Evolutionary conservation across 2,888 invertebrate genomes (phyloP).

Genomic region (Folsomia candida): DNA sequence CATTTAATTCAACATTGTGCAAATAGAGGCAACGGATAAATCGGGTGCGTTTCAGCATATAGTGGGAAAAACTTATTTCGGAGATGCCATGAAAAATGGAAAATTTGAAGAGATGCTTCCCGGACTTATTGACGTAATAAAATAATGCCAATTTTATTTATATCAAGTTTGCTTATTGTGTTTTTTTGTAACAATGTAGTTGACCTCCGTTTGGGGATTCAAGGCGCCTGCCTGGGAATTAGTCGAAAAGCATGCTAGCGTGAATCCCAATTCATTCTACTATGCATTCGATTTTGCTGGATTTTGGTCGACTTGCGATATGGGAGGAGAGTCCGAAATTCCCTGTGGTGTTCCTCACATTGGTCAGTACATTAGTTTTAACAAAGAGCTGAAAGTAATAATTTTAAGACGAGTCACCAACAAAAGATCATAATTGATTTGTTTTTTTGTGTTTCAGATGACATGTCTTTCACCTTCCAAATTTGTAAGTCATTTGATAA

Average conservation of each 20-base stretch:
- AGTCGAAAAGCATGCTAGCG: conserved; percentile 34
- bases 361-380: no score
- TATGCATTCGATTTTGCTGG: conserved; percentile 41
- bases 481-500: conserved; percentile 5
- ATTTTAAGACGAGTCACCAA: no score
- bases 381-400: no score
- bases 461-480: conserved; percentile 10
- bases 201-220: conserved; percentile 32
- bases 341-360: conserved; percentile 17
- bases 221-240: conserved; percentile 37
- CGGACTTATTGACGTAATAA: conserved; percentile 38
- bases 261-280: conserved; percentile 39
- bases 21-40: conserved; percentile 14
- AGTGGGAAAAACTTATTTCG: conserved; percentile 29
- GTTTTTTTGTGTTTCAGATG: no score
- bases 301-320: conserved; percentile 31
- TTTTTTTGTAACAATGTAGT: conserved; percentile 1
- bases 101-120: conserved; percentile 30
- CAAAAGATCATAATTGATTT: no score
- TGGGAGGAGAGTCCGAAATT: conserved; percentile 18
- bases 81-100: conserved; percentile 29
- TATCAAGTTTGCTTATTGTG: not conserved
- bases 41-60: conserved; percentile 30
- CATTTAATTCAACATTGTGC: not conserved
- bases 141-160: not conserved